Evolutionary conservation across 37 sponge, comb jelly and placozoan species (phyloP).

Genomic region (Cladorhizidae sp.): DNA sequence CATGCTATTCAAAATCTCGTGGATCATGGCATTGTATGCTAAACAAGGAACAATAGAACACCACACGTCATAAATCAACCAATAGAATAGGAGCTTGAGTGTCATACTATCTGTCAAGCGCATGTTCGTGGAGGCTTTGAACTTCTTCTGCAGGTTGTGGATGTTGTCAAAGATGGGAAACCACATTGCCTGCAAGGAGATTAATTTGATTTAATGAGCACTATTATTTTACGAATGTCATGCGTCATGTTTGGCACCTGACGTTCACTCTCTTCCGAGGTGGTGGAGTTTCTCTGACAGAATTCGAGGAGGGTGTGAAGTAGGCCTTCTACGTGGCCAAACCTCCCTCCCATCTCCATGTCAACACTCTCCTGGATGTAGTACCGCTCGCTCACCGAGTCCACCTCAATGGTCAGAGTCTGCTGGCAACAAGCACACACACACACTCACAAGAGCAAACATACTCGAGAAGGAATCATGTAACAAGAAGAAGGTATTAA

Average conservation of each 20-base stretch:
- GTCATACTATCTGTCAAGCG: conserved; percentile 28
- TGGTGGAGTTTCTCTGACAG: conserved; percentile 64
- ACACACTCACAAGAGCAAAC: too few species aligned
- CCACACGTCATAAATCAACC: too few species aligned
- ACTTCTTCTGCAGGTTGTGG: conserved; percentile 46
- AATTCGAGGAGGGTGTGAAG: conserved; percentile 54
- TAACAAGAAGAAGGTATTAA: too few species aligned
- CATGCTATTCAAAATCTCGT: conserved; percentile 67
- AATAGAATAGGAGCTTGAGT: not conserved
- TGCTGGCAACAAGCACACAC: not conserved
- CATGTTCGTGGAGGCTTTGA: conserved; percentile 9
- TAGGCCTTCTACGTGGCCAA: conserved; percentile 28
- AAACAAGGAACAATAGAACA: too few species aligned
- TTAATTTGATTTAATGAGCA: too few species aligned
- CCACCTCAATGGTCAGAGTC: conserved; percentile 22
- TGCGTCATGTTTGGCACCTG: conserved; percentile 27
- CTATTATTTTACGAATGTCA: too few species aligned
- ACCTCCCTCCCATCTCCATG: conserved; percentile 14
- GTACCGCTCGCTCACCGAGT: conserved; percentile 17
- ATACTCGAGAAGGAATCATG: too few species aligned
- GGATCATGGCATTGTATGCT: conserved; percentile 47
- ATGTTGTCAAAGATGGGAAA: conserved; percentile 55
- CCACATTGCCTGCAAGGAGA: conserved; percentile 52
- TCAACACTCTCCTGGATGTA: conserved; percentile 18
- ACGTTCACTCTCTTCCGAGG: conserved; percentile 37